These are phyloP conservation scores for Centroberyx gerrardi DNA, from an alignment of 2,797 vertebrate species.

Conservation along the genomic window DNA sequence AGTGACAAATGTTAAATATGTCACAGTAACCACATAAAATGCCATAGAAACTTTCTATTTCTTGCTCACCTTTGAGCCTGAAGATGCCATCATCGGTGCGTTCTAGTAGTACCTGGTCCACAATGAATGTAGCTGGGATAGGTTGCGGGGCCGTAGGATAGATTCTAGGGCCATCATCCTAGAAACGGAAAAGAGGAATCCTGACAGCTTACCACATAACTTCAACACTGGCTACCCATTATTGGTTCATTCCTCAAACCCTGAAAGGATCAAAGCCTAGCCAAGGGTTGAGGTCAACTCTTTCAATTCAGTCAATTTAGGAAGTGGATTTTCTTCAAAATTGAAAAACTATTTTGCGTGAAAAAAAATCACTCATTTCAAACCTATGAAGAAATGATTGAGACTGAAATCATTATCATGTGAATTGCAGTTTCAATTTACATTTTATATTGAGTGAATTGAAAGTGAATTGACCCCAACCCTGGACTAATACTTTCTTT, in stretches of 20 bases:
- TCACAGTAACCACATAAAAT: background rate
- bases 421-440: background rate
- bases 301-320: background rate
- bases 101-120: slow-evolving; percentile 89
- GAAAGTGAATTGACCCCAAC: background rate
- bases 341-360: too few relatives aligned
- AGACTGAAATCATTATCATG: background rate
- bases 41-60: background rate
- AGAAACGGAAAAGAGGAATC: slow-evolving; percentile 27
- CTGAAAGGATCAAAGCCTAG: background rate
- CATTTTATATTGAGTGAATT: background rate
- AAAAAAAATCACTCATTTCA: too few relatives aligned
- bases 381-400: too few relatives aligned
- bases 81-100: slow-evolving; percentile 91
- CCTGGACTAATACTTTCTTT: background rate
- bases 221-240: too few relatives aligned
- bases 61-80: slow-evolving; percentile 87
- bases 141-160: slow-evolving; percentile 94
- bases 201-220: background rate
- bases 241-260: background rate
- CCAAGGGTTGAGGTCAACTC: background rate
- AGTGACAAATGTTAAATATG: background rate
- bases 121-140: slow-evolving; percentile 87
- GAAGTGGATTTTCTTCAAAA: background rate
- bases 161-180: slow-evolving; percentile 93